Evolutionary conservation across 2,888 invertebrate genomes (phyloP), one percentile per base, ranked within the genome.

Genomic region (Ypsolopha sequella): DNA sequence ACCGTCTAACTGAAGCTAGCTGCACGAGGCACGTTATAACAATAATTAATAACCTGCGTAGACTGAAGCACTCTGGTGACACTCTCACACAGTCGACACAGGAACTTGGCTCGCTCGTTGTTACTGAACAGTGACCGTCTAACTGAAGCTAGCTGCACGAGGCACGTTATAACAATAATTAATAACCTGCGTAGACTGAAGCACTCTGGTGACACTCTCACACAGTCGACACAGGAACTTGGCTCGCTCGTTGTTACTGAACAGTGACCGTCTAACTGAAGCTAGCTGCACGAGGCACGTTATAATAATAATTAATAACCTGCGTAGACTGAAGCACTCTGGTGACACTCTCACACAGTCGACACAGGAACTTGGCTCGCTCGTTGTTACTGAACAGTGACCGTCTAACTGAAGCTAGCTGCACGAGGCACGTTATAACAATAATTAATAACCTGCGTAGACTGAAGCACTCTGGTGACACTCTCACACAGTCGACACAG

Each of bases 91-190:
- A 99, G 87, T 62, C 96, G 92, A 54, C 96, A 95, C 48, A 99
- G 89, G 85, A 98, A 99, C 85, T 97, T 90, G 89, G 64, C 95
- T 52, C 99, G 87, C 78, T 99, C 99, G 36, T 92, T 91, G 78
- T 97, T 98, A 66, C 95, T 97, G 85, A 99, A 99, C 52, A 99
- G 88, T 11, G 98, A 98, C 48, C 99, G 90, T 24, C 24, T 24
- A n/a, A 99, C 97, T 0, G 96, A 96, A 0, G 97, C 96, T 55
- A 97, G 91, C 88, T 99, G 99, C 44, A 99, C 99, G 57, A 99
- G 88, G 73, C 98, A 98, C 0, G 96, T 94, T 45, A 99, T n/a
- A n/a, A n/a, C n/a, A n/a, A n/a, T n/a, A n/a, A n/a, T n/a, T n/a
- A n/a, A n/a, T n/a, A n/a, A 91, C 92, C 87, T 96, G 96, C 6